Conservation (phyloP, 2,113 vertebrate species). For the Abramis brama region DNA sequence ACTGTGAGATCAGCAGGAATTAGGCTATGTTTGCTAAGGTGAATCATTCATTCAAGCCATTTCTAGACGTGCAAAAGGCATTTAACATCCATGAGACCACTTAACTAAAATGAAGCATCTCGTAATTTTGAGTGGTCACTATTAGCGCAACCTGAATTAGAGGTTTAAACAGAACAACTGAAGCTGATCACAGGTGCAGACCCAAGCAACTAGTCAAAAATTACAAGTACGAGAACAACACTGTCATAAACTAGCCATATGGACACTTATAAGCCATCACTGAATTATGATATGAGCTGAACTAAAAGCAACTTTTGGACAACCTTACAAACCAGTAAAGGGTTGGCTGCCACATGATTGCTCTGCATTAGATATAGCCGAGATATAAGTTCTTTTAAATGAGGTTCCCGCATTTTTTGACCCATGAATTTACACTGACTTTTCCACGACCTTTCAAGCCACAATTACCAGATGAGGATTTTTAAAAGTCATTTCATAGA, state of each 20-base stretch:
- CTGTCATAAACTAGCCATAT: background rate
- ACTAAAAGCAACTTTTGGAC: background rate
- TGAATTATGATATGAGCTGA: background rate
- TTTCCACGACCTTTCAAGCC: background rate
- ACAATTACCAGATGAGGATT: background rate
- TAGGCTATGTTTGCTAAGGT: background rate
- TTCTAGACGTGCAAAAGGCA: background rate
- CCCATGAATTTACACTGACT: background rate
- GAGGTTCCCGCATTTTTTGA: background rate
- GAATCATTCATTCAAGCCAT: background rate
- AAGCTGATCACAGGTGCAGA: background rate
- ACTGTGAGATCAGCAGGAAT: background rate
- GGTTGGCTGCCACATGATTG: background rate
- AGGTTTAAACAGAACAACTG: background rate
- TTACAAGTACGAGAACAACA: background rate
- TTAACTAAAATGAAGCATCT: background rate
- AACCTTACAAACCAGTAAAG: background rate
- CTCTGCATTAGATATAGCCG: background rate
- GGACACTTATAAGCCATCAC: background rate
- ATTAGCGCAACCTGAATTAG: background rate
- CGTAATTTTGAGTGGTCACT: background rate
- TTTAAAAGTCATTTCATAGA: background rate
- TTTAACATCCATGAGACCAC: background rate
- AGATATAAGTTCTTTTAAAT: background rate
- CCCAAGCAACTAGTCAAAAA: background rate